phyloP scores from a whole-genome alignment of 1,140 invertebrate genomes.

The Andrena cerasifolii region DNA sequence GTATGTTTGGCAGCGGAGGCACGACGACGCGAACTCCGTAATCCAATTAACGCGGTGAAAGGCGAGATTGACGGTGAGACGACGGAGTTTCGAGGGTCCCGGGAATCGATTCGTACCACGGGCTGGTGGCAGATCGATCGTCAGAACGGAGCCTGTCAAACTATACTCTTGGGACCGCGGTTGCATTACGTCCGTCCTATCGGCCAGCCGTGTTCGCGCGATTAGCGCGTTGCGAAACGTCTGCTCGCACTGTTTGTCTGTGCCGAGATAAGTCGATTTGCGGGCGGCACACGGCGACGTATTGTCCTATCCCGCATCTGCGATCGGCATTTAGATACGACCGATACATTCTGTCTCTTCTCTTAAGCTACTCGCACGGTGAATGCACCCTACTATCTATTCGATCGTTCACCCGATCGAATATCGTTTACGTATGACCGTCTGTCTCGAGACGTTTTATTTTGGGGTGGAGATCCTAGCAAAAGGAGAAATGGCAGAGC shows the following conservation, averaged over 20 bases:
- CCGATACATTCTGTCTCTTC: neutral
- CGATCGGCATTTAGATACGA: conserved; percentile 5
- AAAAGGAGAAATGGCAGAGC: no score
- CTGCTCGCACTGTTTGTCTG: conserved; percentile 29
- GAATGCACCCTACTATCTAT: no score
- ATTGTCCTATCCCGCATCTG: conserved; percentile 39
- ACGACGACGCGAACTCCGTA: conserved; percentile 55
- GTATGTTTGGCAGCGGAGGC: conserved; percentile 35
- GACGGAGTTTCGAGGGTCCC: conserved; percentile 54
- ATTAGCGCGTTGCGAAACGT: conserved; percentile 56
- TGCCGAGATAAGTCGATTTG: conserved; percentile 62
- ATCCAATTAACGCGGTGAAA: conserved; percentile 68
- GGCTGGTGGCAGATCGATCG: conserved; percentile 51
- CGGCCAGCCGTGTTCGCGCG: conserved; percentile 50
- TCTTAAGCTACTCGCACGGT: no score
- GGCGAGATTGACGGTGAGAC: conserved; percentile 65
- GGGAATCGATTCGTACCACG: conserved; percentile 59
- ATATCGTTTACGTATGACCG: neutral
- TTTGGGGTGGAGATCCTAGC: neutral
- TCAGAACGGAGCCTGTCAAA: conserved; percentile 58
- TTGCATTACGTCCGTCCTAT: conserved; percentile 59
- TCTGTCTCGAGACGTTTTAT: neutral
- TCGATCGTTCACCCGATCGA: neutral
- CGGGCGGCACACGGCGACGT: conserved; percentile 18
- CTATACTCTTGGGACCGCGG: conserved; percentile 52